These are phyloP conservation scores for Nomada ferruginata DNA, from an alignment of 2,888 invertebrate genomes.

Conservation along the genomic window DNA sequence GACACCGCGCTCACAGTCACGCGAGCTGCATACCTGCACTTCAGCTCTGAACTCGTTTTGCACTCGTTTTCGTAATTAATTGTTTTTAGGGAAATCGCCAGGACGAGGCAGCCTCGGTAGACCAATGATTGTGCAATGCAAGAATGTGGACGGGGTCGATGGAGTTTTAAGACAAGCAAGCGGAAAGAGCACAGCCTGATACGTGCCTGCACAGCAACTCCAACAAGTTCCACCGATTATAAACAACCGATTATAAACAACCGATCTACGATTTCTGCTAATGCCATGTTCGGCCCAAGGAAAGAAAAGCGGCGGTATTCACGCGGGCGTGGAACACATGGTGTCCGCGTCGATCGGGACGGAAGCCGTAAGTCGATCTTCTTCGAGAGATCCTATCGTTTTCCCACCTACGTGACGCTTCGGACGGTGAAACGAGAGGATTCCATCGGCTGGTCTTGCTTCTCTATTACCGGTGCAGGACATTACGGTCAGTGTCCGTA, in stretches of 20 bases:
- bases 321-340: constrained; percentile 41
- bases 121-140: too few species aligned
- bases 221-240: neutral
- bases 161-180: too few species aligned
- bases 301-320: neutral
- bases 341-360: constrained; percentile 50
- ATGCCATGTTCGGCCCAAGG: neutral
- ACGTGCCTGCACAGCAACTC: neutral
- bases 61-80: too few species aligned
- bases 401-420: constrained; percentile 64
- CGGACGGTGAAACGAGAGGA: constrained; percentile 53
- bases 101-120: too few species aligned
- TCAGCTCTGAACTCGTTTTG: too few species aligned
- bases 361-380: constrained; percentile 72
- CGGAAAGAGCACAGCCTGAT: too few species aligned
- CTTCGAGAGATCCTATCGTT: constrained; percentile 65
- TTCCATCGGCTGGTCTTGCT: constrained; percentile 48
- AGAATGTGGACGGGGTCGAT: too few species aligned
- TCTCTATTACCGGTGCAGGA: constrained; percentile 58
- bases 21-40: neutral
- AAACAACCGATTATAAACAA: constrained; percentile 18
- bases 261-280: constrained; percentile 43
- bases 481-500: constrained; percentile 69
- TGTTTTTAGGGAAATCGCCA: too few species aligned
- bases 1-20: neutral